Base-by-base conservation (phyloP, 2,888 invertebrate species). In the Erebia epiphron region DNA sequence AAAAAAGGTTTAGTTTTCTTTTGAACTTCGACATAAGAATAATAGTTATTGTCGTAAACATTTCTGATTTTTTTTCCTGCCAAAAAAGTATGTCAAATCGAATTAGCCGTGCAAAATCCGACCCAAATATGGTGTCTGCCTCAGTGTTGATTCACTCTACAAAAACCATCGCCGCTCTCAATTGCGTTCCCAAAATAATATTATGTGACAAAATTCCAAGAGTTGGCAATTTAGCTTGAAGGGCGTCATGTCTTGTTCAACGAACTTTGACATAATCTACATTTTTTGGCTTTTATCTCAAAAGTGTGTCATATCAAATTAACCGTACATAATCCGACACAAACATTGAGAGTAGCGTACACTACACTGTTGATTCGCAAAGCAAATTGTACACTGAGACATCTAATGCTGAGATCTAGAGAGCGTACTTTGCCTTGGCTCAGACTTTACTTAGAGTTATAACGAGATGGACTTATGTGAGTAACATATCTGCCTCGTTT, bases 131-230 rank as follows among this genome's bases (percentile, higher is more conserved):
- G 43, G 21, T 16, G 56, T 13, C 13, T 56, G 58, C 43, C 14
- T 16, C 41, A 61, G 21, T 82, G 80, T 79, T 79, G 80, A 80
- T 80, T 79, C 77, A 68, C 80, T 76, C 35, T n/a, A 58, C 58
- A 58, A 58, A 58, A 58, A 58, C 35, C 16, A 7, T 43, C n/a
- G 60, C 43, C 43, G 58, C n/a, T 41, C 60, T 43, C 60, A 60
- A 41, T 60, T 60, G 41, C 41, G 60, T 60, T 60, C 60, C 41
- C 60, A 16, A 60, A 60, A 60, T 41, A 57, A 57, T 50, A 21
- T 69, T 50, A 21, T 69, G 69, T 69, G 63, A 67, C 69, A 52
- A 62, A 35, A 35, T 69, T 63, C 69, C 67, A 65, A 60, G 68
- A 71, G 68, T 16, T 13, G 21, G 21, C 50, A 65, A 7, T 35